Evolutionary conservation across 1,140 invertebrate genomes (phyloP), one percentile per base, ranked within the genome.

Genomic region (Dreissena rostriformis): DNA sequence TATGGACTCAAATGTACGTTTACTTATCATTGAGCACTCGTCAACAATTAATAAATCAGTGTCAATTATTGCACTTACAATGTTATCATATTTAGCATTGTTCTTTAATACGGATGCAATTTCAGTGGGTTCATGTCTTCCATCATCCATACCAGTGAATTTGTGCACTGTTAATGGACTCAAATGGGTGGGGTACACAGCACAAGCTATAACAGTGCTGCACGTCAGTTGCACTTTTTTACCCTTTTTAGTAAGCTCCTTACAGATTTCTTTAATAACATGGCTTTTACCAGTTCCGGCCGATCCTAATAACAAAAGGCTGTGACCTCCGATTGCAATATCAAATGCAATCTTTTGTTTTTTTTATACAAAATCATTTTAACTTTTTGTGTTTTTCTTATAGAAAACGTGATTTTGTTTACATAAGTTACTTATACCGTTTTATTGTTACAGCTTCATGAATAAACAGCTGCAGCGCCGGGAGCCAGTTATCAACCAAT

Each of bases 1-100:
- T n/a, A 83, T 52, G 66, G 67, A 65, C 19, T 53, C 51, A 49
- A 83, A n/a, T 39, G 75, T 83, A 68, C 71, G 65, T n/a, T 28
- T 14, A 67, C 78, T 82, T n/a, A 83, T 39, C 80, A 83, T 86
- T 7, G 85, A 86, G 14, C 82, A 52, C 57, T 86, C 85, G 63
- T 86, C 85, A 67, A 86, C 67, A 2, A 86, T 52, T 0, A 83
- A 39, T 10, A 7, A 5, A 26, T 86, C 65, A 8, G 61, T 67
- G 19, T 71, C 19, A n/a, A n/a, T 39, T 2, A 83, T 63, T 17
- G 52, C 63, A 24, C 83, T 11, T 39, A 57, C 55, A 6, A 74
- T 66, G 39, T 67, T 28, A 57, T 14, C 39, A 75, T 51, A 28
- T 22, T 80, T 66, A 61, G 57, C 28, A 74, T 71, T 24, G 12